Conservation (phyloP, 2,113 vertebrate genomes). For the Chionodraco myersi region DNA sequence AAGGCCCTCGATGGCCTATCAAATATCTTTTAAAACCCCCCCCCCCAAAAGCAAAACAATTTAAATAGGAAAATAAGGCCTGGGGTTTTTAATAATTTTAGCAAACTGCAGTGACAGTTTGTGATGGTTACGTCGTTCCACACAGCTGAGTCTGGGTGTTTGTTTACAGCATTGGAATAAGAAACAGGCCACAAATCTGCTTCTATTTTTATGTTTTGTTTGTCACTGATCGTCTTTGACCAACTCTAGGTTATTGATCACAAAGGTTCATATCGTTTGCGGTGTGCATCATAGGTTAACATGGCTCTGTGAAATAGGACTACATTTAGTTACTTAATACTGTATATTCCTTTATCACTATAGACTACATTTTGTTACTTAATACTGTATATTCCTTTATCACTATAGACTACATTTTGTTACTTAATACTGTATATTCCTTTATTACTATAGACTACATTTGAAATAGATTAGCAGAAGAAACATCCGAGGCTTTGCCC, state of each 20-base stretch:
- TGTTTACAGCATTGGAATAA: slow-evolving; percentile 5
- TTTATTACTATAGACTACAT: background rate
- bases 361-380: background rate
- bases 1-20: no score
- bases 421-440: no score
- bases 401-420: no score
- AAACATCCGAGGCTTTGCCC: background rate
- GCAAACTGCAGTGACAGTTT: background rate
- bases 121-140: background rate
- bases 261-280: background rate
- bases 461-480: background rate
- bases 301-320: background rate
- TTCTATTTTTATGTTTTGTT: slow-evolving; percentile 7
- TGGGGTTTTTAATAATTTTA: background rate
- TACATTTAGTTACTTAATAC: background rate
- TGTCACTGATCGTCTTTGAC: background rate
- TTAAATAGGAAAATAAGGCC: background rate
- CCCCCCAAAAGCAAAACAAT: no score
- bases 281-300: background rate
- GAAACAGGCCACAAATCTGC: background rate
- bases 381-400: no score
- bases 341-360: no score
- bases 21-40: no score
- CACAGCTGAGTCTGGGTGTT: slow-evolving; percentile 6
- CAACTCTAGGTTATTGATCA: background rate